Base-by-base conservation (phyloP, 2,888 invertebrate genomes). In the Aleiodes leptofemur region DNA sequence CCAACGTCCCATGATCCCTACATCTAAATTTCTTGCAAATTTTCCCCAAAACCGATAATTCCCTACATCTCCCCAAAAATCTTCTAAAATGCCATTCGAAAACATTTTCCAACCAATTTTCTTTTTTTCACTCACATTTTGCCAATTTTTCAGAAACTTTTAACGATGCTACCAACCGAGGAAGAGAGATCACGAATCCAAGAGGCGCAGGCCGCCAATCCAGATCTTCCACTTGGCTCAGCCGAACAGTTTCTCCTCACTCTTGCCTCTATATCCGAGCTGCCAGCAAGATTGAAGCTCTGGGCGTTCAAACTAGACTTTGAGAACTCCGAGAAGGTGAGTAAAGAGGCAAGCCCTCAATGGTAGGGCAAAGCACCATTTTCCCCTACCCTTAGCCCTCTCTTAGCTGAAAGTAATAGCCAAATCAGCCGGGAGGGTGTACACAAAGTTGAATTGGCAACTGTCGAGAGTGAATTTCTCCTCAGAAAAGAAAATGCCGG, bases 281-380 rank as follows among this genome's bases (percentile, higher is more conserved):
- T 99, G 77, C 94, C 96, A 68, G 97, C 98, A 59, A 92, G 99
- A 83, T 92, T 99, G 38, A 96, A 96, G 89, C 93, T 99, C 78
- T 99, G 99, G 99, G 96, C 98, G 78, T 99, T 99, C 91, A 98
- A 98, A 90, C 91, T 99, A 81, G 99, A 99, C 91, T 99, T 98
- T 90, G 99, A 99, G 90, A 96, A 96, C 90, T 94, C 96, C 84
- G 99, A 99, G 91, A 93, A 93, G 90, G 97, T 96, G 90, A 71
- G 61, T 53, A 61, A 61, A 74, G 50, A 31, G 50, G 51, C 9
- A 29, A 51, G 23, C 13, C 31, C 5, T 50, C 31, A 51, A 68
- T 31, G 23, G 4, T 34, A 34, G 34, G 34, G 34, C 3, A 34
- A 64, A 48, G 13, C 34, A 7, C 13, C 16, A 16, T 6, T 48